Base-by-base conservation (phyloP, 2,797 vertebrate species). In the Pteropus rufus region DNA sequence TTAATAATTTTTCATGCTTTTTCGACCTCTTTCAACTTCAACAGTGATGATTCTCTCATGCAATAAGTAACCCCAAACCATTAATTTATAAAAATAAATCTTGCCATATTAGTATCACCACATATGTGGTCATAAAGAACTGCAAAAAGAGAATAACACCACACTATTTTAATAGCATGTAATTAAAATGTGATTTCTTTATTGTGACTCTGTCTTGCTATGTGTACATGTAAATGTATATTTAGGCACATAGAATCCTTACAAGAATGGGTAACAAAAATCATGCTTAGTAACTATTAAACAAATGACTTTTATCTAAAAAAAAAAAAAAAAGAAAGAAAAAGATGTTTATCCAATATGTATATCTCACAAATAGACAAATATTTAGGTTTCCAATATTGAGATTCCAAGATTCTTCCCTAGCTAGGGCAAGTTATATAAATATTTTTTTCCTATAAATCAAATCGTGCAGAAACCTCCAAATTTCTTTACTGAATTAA, bases 401-500 rank as follows among this genome's bases (percentile, higher is more conserved):
- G 10, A 31, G 39, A 56, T 72, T 94, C 60, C 24, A 44, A 39
- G 29, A 31, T 36, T 95, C 75, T 97, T 89, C 95, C 95, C 91
- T 94, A 95, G 73, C 56, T 65, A 82, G 34, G 94, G 39, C 58
- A 97, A 97, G 60, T 41, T 65, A 44, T 9, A 4, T 1, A 8
- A 23, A n/a, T 64, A 3, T 1, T 34, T 26, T 21, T 85, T 65
- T 11, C 85, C 60, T 96, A 77, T 93, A 96, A 77, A 91, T 65
- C 77, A 97, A 96, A 72, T 54, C n/a, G 92, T 85, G 24, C 46
- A 95, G 46, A 82, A 92, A 62, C 2, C 10, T 23, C 44, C 15
- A 91, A 26, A 44, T 88, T 31, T 96, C 70, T 97, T 98, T 95
- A 46, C 73, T 97, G 60, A 97, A 95, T 93, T 96, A 89, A 95